These are phyloP conservation scores for Myotis lucifugus DNA, from an alignment of 2,113 vertebrate species.

Conservation along the genomic window DNA sequence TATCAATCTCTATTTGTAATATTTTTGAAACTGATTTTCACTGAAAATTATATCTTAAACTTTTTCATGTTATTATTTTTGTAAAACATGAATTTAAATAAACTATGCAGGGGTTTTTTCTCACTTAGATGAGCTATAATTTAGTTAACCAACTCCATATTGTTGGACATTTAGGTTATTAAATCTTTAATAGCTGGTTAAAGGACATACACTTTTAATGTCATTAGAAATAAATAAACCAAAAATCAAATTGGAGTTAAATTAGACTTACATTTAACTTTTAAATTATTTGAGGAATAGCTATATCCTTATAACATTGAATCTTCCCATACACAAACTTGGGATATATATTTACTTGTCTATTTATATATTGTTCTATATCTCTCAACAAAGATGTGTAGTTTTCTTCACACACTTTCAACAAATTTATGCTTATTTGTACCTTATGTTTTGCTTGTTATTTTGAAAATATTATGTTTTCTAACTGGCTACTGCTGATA, in stretches of 20 bases:
- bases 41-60: neutral
- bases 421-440: conserved; percentile 61
- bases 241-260: conserved; percentile 30
- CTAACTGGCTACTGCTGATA: conserved; percentile 40
- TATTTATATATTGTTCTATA: conserved; percentile 26
- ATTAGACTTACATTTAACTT: conserved; percentile 38
- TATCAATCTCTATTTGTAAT: neutral
- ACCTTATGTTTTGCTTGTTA: conserved; percentile 39
- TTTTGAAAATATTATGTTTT: conserved; percentile 57
- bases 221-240: neutral
- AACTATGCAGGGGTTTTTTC: neutral
- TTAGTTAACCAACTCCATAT: neutral
- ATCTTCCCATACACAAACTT: neutral
- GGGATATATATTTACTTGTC: neutral
- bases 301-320: neutral
- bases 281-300: neutral
- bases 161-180: conserved; percentile 1
- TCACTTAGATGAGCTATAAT: neutral
- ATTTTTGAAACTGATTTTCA: neutral
- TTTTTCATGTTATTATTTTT: neutral
- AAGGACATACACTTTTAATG: conserved; percentile 20
- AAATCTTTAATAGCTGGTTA: neutral
- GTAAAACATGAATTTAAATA: conserved; percentile 18
- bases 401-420: conserved; percentile 55
- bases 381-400: neutral